phyloP scores from a whole-genome alignment of 2,888 invertebrate genomes.

The Alloscopus bannaensis region DNA sequence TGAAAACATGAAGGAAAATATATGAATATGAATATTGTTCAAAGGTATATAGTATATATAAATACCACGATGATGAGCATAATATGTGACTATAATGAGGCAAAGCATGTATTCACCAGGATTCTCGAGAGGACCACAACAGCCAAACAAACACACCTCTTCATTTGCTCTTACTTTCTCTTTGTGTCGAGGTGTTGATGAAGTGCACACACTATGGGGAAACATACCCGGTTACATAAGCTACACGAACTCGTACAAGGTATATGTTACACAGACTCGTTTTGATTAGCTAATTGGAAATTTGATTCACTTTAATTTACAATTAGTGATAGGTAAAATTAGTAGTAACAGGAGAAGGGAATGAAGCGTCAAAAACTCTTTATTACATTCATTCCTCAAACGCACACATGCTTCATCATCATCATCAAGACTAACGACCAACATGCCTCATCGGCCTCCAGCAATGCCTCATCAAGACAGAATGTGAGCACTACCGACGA shows the following conservation, averaged over 20 bases:
- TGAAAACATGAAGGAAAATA: no score
- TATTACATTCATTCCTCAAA: conserved; percentile 5
- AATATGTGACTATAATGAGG: no score
- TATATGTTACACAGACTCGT: conserved; percentile 31
- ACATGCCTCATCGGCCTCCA: conserved; percentile 56
- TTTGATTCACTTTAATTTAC: conserved; percentile 66
- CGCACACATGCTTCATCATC: conserved; percentile 23
- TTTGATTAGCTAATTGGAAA: conserved; percentile 68
- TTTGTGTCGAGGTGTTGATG: conserved; percentile 10
- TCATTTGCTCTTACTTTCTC: conserved; percentile 51
- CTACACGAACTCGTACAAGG: neutral
- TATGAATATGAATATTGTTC: no score
- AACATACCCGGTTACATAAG: neutral
- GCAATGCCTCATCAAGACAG: conserved; percentile 44
- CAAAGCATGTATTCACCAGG: no score
- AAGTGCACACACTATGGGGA: neutral
- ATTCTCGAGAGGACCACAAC: conserved; percentile 31
- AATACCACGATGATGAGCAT: no score
- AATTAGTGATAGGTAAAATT: conserved; percentile 63
- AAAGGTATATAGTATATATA: no score
- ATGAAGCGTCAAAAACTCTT: conserved; percentile 39
- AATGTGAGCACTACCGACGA: conserved; percentile 15
- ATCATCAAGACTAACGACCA: conserved; percentile 52
- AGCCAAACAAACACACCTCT: conserved; percentile 59
- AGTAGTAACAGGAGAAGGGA: conserved; percentile 31